Evolutionary conservation across 2,888 invertebrate genomes (phyloP), one percentile per base, ranked within the genome.

Genomic region (Bembecia ichneumoniformis): DNA sequence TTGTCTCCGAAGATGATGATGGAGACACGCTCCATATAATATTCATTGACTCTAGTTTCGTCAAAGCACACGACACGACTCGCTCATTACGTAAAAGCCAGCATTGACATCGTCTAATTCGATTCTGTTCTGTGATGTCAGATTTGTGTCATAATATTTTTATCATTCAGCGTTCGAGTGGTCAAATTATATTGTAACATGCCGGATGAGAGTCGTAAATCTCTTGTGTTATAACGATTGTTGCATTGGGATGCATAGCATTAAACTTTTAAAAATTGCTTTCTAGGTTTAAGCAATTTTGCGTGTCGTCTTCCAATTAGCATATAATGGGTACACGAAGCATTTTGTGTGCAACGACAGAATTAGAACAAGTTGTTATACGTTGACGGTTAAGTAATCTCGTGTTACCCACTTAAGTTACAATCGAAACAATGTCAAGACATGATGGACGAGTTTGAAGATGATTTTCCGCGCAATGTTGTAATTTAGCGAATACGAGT

Each of bases 291-390:
- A 58, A 61, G 71, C 69, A 71, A 72, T 71, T 72, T 63, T 54
- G 64, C 68, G 72, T 76, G 77, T 79, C 71, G 69, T 70, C 68
- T 67, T 59, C 60, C 66, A 71, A 79, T 79, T 79, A 77, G 64
- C 77, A 80, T 79, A 78, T 73, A 79, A 78, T 79, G 64, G 74
- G 59, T 53, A 60, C 55, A 59, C 40, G 45, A 58, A 55, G 57
- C 59, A 62, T 58, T 62, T 57, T 68, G 44, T 44, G 62, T 62
- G 71, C 71, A 75, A 74, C 62, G 57, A 58, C 58, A 66, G 71
- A 75, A 76, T 77, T 70, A 71, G 75, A 74, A 72, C 74, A 70
- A 66, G 61, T 63, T 62, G 60, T 74, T 66, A 67, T 69, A 72
- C 58, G 60, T 54, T 54, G 49, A 49, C 40, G 40, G 58, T 79